A percentile compares a stretch with the other conserved stretches of the same genome.
Evolutionary conservation across 1,140 invertebrate genomes (phyloP).

Genomic region (Drosophila albomicans): DNA sequence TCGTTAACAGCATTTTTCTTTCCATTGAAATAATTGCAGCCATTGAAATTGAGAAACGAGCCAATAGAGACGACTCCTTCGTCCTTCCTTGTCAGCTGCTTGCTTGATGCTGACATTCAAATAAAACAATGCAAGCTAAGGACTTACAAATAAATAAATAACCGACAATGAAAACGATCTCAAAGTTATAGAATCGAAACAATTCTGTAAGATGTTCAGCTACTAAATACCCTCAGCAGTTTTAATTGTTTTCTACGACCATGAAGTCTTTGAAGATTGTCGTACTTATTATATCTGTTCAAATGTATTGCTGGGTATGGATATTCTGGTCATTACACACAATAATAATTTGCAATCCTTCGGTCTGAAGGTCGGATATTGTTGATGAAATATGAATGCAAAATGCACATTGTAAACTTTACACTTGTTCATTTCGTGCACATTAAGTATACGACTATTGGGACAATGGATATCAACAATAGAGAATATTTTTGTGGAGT

Average conservation of each 20-base stretch:
- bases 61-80: conserved; percentile 17
- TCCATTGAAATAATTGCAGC: conserved; percentile 17
- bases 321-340: conserved; percentile 1
- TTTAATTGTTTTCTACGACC: not conserved
- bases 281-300: not conserved
- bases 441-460: not conserved
- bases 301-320: not conserved
- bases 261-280: not conserved
- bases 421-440: not conserved
- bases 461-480: not conserved
- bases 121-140: conserved; percentile 18
- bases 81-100: conserved; percentile 10
- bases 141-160: conserved; percentile 10
- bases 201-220: not conserved
- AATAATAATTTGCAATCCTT: not conserved
- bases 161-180: conserved; percentile 3
- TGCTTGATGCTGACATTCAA: not conserved
- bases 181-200: not conserved
- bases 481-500: no score
- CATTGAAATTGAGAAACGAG: not conserved
- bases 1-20: conserved; percentile 20
- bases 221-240: conserved; percentile 7
- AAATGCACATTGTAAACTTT: not conserved
- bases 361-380: not conserved
- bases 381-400: conserved; percentile 17